These are phyloP conservation scores for Agrilus mali DNA, from an alignment of 2,888 invertebrate species.

Conservation along the genomic window DNA sequence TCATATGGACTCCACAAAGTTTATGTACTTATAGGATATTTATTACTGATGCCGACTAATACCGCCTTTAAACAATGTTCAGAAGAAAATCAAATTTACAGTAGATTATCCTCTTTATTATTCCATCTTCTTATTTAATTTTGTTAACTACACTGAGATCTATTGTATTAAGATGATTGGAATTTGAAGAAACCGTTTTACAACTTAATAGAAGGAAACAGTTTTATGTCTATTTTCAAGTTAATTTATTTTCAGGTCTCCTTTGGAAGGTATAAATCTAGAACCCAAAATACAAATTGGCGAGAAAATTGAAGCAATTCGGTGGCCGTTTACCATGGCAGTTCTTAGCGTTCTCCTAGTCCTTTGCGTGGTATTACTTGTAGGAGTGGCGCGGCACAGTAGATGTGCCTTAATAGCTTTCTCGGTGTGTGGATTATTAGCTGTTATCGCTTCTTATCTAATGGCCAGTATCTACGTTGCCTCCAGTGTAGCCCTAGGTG, in stretches of 20 bases:
- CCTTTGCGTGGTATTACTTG: slow-evolving; percentile 77
- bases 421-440: slow-evolving; percentile 75
- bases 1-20: too few relatives aligned
- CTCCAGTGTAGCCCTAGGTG: slow-evolving; percentile 63
- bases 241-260: slow-evolving; percentile 1
- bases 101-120: too few relatives aligned
- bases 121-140: too few relatives aligned
- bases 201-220: too few relatives aligned
- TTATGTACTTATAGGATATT: too few relatives aligned
- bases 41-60: too few relatives aligned
- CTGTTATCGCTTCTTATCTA: slow-evolving; percentile 80
- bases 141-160: too few relatives aligned
- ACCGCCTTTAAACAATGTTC: too few relatives aligned
- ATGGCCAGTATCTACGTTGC: slow-evolving; percentile 78
- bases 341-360: slow-evolving; percentile 74
- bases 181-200: too few relatives aligned
- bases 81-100: too few relatives aligned
- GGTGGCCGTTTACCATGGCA: slow-evolving; percentile 86
- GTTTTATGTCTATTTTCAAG: too few relatives aligned
- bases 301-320: slow-evolving; percentile 56
- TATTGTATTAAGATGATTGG: too few relatives aligned
- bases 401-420: slow-evolving; percentile 82
- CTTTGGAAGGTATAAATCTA: slow-evolving; percentile 57
- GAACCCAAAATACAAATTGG: slow-evolving; percentile 45
- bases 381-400: slow-evolving; percentile 80